Base-by-base conservation (phyloP, 2,113 vertebrate genomes). In the Brachyhypopomus gauderio region DNA sequence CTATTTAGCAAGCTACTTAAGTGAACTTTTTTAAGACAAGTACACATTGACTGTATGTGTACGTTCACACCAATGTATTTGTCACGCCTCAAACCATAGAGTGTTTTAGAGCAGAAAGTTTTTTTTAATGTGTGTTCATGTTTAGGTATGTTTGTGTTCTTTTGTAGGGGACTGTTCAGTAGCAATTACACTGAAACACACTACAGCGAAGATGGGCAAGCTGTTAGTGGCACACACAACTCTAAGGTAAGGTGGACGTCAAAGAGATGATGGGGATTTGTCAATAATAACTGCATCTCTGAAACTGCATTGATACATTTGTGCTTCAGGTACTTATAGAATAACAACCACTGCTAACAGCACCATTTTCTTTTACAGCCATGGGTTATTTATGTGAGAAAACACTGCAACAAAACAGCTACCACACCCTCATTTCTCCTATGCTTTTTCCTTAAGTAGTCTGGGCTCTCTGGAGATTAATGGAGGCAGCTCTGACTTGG, bases 131-230 rank as follows among this genome's bases (percentile, higher is more conserved):
- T 25, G 58, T 64, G 14, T 73, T 8, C 70, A 11, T 63, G 16
- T 41, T 56, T 38, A 0, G n/a, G 6, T 12, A 12, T n/a, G 14
- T 45, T 41, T 79, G 76, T 74, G 19, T 82, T 89, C 86, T 91
- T 38, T 56, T 89, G 27, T 86, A 99, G 98, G 88, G 96, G 95
- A 6, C 93, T 99, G 84, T 90, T 98, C 82, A 92, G 95, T 79
- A 91, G 93, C 76, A 89, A 93, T 88, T 98, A 97, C 90, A 95
- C 93, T 17, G 96, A 97, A 90, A 98, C 94, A 5, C 96, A 99
- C 88, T 98, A 98, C 81, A 84, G 91, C 89, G 90, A 91, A 67
- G 95, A 98, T 3, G 97, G 98, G 88, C 93, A 91, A 0, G 88
- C 90, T 0, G 92, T 96, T 90, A 92, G 93, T n/a, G 89, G 92